Conservation (phyloP, 2,888 invertebrate genomes). For the Cetonia aurata region DNA sequence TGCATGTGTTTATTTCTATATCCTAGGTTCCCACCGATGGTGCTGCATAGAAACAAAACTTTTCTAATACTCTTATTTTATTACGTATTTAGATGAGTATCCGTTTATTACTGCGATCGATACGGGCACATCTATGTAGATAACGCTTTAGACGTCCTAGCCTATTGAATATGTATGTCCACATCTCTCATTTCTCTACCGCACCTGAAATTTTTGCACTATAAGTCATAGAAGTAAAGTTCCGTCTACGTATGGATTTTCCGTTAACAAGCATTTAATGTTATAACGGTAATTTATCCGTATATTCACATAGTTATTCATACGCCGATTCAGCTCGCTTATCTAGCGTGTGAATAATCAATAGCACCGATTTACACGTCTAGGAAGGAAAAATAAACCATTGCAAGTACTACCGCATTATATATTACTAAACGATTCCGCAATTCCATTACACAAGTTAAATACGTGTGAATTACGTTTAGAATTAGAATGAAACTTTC, state of each 20-base stretch:
- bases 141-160: too few species aligned
- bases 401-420: neutral
- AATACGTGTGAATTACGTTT: too few species aligned
- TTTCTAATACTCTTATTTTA: too few species aligned
- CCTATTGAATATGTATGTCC: too few species aligned
- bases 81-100: too few species aligned
- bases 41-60: too few species aligned
- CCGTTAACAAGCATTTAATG: slow-evolving; percentile 8
- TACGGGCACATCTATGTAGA: too few species aligned
- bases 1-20: too few species aligned
- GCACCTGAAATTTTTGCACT: too few species aligned
- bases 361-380: slow-evolving; percentile 18
- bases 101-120: too few species aligned
- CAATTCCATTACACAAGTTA: neutral
- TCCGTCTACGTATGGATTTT: slow-evolving; percentile 2
- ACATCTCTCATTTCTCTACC: too few species aligned
- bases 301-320: neutral
- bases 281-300: slow-evolving; percentile 16
- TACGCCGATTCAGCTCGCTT: neutral
- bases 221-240: slow-evolving; percentile 1
- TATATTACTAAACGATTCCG: slow-evolving; percentile 18
- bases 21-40: too few species aligned
- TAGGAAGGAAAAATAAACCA: slow-evolving; percentile 3
- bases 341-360: slow-evolving; percentile 19
- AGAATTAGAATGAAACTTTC: slow-evolving; percentile 30